Evolutionary conservation across 2,113 vertebrate genomes (phyloP), one percentile per base, ranked within the genome.

Genomic region (Oreochromis spilurus): DNA sequence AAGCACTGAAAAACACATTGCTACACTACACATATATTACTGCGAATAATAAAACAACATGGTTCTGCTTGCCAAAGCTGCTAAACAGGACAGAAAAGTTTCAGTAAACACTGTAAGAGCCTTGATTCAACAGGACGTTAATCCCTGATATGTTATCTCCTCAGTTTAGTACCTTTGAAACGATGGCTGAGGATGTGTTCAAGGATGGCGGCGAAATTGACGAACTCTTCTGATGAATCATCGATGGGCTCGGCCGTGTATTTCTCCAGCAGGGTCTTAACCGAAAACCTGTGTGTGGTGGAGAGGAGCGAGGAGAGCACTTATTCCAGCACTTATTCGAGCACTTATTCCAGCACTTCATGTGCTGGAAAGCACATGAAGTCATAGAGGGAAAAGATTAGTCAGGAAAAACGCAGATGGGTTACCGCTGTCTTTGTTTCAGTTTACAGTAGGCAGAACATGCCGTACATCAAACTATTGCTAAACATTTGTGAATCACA

Each of bases 121-220:
- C 11, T 72, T 36, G 52, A 11, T 45, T 62, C 8, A 31, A 43
- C 12, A 58, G 70, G 12, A 9, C 1, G 12, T 78, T 6, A 7
- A 38, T 16, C 13, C 4, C 16, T 12, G 9, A 34, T 14, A 21
- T 6, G 21, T 38, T 31, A 58, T 14, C 53, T 9, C 1, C 2
- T 9, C 7, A 16, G 12, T 52, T 19, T 7, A 17, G 79, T 89
- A 97, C 98, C 98, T 97, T 98, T 99, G 87, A 99, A 99, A 43
- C 98, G 95, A 83, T 99, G 98, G 88, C 98, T 98, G 92, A 99
- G 98, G 87, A 99, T 99, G 94, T 99, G 98, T 90, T 99, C 98
- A 10, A 99, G 96, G 91, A 99, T 98, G 93, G 98, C 97, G 1
- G 98, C 97, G 1, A 99, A 99, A 89, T 99, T 99, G 26, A 99